Evolutionary conservation across 2,797 vertebrate species (phyloP), one percentile per base, ranked within the genome.

Genomic region (Heteromormyrus szaboi): DNA sequence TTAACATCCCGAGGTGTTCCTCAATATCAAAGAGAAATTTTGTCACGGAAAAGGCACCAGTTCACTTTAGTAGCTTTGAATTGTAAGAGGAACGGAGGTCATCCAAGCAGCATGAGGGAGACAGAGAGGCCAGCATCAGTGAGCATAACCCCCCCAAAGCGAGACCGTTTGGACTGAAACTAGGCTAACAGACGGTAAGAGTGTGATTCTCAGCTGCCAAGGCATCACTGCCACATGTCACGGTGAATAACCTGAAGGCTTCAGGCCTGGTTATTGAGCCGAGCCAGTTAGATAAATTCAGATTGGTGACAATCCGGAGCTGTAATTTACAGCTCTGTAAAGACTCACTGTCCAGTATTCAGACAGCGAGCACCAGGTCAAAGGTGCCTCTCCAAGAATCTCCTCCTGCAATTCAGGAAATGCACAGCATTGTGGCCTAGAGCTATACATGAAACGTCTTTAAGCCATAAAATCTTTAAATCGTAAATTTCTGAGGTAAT

Each of bases 121-220:
- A 54, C 50, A 85, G 50, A 54, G 62, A 65, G 62, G 62, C 62
- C 62, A 65, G 79, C 44, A 22, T 12, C 84, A 86, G 44, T 44
- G 51, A 46, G 4, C 44, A 7, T 2, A 9, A 46, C 56, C 88
- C n/a, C 33, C 53, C 53, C 37, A 48, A 87, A 72, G 72, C 25
- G 33, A 50, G 86, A 17, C 85, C 37, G 3, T 54, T 33, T 85
- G 50, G 44, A 85, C n/a, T 48, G 48, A 29, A 85, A 50, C 4
- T 46, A 25, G 22, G 83, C 83, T 29, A 85, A 83, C 11, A 85
- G 37, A 65, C 19, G 25, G 53, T 81, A 29, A 53, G 81, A 62
- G 65, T 48, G 53, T 83, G 89, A 89, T 89, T 76, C 62, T 59
- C 41, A 29, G 44, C n/a, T 65, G 68, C 37, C 41, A 22, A 85